Base-by-base conservation (phyloP, 2,888 invertebrate genomes). In the Drosophila atroscutellata region DNA sequence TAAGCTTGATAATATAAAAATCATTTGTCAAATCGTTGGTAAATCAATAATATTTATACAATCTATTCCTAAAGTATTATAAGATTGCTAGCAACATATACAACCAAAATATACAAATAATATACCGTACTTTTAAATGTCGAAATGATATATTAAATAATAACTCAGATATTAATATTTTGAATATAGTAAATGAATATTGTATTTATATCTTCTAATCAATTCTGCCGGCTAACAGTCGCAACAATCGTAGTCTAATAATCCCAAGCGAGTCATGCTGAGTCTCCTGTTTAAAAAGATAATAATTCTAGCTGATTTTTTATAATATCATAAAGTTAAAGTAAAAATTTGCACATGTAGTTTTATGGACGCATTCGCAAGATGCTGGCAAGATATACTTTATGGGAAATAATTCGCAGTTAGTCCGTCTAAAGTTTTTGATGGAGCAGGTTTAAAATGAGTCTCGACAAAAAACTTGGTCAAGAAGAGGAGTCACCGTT, bases 401-500 rank as follows among this genome's bases (percentile, higher is more conserved):
- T 8, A 3, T 36, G 9, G 0, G n/a, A 8, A n/a, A n/a, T 32
- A 32, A 13, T 36, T 49, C 9, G 3, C 9, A 6, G 15, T 39
- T 52, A 81, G 81, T 78, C 32, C 57, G 6, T n/a, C 28, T 39
- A 2, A 52, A n/a, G 11, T 26, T 18, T 32, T 42, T 24, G 39
- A 52, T 52, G 37, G 6, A 45, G 52, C 30, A 63, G 34, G 59
- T 63, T 45, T 45, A 56, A n/a, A 7, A 62, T 77, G 57, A 73
- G 47, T 18, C 18, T 39, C 20, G 79, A 78, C 6, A 57, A 66
- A 20, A 68, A 66, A 26, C 20, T n/a, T 24, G 59, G 42, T 7
- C 20, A 36, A 47, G 24, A 68, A 3, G 78, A 81, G 26, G 24
- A 47, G 2, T 32, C 65, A 1, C 81, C 78, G 18, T 78, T 78